phyloP scores from a whole-genome alignment of 2,113 vertebrate species.

The Elanoides forficatus region DNA sequence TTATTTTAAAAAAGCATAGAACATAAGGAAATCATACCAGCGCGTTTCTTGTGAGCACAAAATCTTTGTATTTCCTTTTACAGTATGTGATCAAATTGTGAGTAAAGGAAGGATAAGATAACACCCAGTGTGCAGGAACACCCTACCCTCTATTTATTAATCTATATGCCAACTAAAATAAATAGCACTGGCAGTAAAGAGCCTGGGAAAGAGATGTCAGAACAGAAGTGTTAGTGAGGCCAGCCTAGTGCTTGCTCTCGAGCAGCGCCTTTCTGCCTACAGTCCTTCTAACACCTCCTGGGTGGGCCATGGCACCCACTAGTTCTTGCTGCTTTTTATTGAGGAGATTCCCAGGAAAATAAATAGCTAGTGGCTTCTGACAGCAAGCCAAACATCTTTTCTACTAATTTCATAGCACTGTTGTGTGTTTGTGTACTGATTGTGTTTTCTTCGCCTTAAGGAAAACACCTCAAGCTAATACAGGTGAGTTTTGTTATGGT shows the following conservation, averaged over 20 bases:
- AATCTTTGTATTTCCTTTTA: neutral
- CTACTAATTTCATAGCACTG: neutral
- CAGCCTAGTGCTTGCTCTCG: neutral
- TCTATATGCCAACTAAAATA: neutral
- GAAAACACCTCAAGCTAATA: neutral
- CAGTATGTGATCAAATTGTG: neutral
- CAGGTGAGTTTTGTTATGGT: neutral
- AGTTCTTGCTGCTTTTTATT: neutral
- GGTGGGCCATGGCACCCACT: neutral
- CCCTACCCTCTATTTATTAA: neutral
- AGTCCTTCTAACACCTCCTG: neutral
- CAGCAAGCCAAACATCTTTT: neutral
- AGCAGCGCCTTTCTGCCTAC: neutral
- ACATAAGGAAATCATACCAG: neutral
- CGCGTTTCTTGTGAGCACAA: neutral
- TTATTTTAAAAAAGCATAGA: neutral
- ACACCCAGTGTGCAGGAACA: neutral
- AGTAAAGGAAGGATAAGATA: neutral
- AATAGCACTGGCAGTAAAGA: neutral
- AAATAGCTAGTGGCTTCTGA: neutral
- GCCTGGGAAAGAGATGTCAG: neutral
- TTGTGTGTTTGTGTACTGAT: neutral
- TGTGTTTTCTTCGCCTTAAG: neutral
- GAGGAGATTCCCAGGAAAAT: neutral
- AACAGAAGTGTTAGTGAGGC: neutral